Conservation (phyloP, 2,888 invertebrate species). For the Megastigmus dorsalis region DNA sequence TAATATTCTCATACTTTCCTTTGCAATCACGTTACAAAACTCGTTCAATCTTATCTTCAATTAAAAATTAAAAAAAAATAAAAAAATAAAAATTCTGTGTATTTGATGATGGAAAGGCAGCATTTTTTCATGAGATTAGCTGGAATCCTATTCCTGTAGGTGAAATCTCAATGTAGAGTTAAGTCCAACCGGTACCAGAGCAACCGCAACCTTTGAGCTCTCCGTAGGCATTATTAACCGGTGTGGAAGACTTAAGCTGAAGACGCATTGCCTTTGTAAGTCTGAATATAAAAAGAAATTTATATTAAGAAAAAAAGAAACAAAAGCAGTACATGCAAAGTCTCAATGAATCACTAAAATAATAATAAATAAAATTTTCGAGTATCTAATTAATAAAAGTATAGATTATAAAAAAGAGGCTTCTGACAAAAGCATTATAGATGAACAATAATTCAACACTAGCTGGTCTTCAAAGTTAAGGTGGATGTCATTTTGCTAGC, state of each 20-base stretch:
- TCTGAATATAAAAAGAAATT: slow-evolving; percentile 55
- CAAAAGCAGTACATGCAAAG: slow-evolving; percentile 6
- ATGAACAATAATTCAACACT: slow-evolving; percentile 20
- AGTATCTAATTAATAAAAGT: neutral
- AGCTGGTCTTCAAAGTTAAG: slow-evolving; percentile 30
- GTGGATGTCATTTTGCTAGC: slow-evolving; percentile 20
- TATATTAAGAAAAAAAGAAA: slow-evolving; percentile 51
- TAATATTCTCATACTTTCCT: slow-evolving; percentile 40
- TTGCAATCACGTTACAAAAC: slow-evolving; percentile 35
- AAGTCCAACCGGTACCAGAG: slow-evolving; percentile 58
- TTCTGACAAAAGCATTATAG: slow-evolving; percentile 13
- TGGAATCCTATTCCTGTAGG: slow-evolving; percentile 51
- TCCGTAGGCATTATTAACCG: slow-evolving; percentile 57
- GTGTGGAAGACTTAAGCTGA: slow-evolving; percentile 60
- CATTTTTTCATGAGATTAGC: slow-evolving; percentile 48
- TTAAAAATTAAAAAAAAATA: slow-evolving; percentile 33
- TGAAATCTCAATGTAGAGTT: slow-evolving; percentile 52
- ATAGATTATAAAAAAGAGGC: slow-evolving; percentile 4
- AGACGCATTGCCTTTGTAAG: slow-evolving; percentile 62
- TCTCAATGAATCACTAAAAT: slow-evolving; percentile 22
- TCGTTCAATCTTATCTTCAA: slow-evolving; percentile 43
- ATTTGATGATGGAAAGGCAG: slow-evolving; percentile 40
- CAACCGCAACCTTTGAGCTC: slow-evolving; percentile 56
- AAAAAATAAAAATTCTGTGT: slow-evolving; percentile 44
- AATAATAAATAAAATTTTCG: neutral